Percentiles rank a stretch among this genome's conserved stretches.
These are phyloP conservation scores for Phortica variegata DNA, from an alignment of 1,140 invertebrate genomes.

Conservation along the genomic window DNA sequence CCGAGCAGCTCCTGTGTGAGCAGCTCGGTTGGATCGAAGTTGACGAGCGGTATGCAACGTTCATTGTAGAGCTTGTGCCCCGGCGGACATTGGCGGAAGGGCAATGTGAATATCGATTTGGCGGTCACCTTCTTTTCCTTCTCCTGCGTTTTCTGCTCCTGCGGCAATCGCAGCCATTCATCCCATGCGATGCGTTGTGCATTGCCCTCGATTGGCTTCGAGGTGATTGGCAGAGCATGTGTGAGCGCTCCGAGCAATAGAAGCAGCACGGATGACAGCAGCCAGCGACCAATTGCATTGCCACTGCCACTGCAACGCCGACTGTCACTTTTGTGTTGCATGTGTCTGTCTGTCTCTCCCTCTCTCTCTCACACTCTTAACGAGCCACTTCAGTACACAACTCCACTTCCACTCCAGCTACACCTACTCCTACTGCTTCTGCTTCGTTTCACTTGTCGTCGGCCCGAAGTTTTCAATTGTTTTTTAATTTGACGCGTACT, in stretches of 20 bases:
- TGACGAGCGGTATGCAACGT: conserved; percentile 40
- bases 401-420: conserved; percentile 4
- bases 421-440: conserved; percentile 7
- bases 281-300: conserved; percentile 11
- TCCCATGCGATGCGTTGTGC: conserved; percentile 50
- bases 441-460: too few species aligned
- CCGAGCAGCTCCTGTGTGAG: conserved; percentile 33
- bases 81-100: conserved; percentile 37
- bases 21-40: conserved; percentile 36
- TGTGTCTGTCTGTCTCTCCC: conserved; percentile 4
- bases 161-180: conserved; percentile 42
- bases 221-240: conserved; percentile 44
- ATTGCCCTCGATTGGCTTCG: conserved; percentile 50
- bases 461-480: too few species aligned
- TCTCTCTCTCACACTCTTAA: too few species aligned
- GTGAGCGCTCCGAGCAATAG: not conserved
- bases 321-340: too few species aligned
- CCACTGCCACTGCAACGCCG: conserved; percentile 6
- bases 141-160: conserved; percentile 32
- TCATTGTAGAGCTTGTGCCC: conserved; percentile 37
- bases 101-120: conserved; percentile 51
- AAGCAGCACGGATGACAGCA: not conserved
- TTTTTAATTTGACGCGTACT: too few species aligned
- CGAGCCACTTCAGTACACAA: conserved; percentile 2
- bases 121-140: conserved; percentile 52